These are phyloP conservation scores for Meda fulgida DNA, from an alignment of 2,797 vertebrate genomes.

Conservation along the genomic window DNA sequence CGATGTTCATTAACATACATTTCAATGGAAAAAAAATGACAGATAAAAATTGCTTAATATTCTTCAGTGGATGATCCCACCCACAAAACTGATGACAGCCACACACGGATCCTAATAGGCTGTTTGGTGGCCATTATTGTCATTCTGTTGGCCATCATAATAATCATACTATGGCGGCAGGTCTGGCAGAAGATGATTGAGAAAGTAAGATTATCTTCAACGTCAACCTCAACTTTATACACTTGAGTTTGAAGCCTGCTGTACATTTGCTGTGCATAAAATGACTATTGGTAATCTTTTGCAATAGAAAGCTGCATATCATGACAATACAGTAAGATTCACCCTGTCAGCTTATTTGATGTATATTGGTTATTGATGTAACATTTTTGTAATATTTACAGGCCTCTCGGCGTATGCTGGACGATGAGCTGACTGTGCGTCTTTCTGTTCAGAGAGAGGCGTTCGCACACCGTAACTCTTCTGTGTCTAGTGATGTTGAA, in stretches of 20 bases:
- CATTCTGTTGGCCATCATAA: conserved; percentile 91
- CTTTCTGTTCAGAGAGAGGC: conserved; percentile 90
- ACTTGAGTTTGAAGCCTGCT: not conserved
- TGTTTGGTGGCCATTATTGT: conserved; percentile 96
- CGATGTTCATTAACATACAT: conserved; percentile 55
- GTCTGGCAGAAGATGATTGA: conserved; percentile 99
- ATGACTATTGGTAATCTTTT: not conserved
- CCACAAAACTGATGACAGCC: conserved; percentile 95
- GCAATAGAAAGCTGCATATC: not conserved
- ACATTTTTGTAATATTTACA: conserved; percentile 58
- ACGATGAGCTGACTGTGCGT: conserved; percentile 91
- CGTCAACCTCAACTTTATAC: not conserved
- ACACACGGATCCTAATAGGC: conserved; percentile 92
- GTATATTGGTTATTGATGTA: conserved; percentile 17
- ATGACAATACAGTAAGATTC: not conserved
- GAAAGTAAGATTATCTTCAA: conserved; percentile 80
- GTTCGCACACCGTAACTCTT: conserved; percentile 88
- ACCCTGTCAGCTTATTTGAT: not conserved
- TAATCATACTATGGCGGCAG: conserved; percentile 97
- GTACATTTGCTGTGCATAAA: not conserved
- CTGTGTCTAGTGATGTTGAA: conserved; percentile 85
- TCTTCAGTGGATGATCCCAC: conserved; percentile 84
- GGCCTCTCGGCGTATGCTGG: conserved; percentile 92
- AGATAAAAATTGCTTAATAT: no score
- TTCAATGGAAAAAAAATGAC: no score